Base-by-base conservation (phyloP, 2,888 invertebrate species). In the Allygus modestus region DNA sequence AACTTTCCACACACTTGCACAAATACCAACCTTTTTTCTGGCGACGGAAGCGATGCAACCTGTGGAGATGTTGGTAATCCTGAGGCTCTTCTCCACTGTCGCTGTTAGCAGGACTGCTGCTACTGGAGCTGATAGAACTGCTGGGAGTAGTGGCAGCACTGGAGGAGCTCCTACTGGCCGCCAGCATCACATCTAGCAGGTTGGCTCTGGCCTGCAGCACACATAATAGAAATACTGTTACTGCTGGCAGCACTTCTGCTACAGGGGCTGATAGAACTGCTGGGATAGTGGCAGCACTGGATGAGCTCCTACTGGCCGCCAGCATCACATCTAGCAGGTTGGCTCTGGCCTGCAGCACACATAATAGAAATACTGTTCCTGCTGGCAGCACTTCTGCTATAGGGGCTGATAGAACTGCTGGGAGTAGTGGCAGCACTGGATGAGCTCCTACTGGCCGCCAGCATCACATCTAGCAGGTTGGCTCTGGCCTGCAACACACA, bases 251-350 rank as follows among this genome's bases (percentile, higher is more conserved):
- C 94, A 20, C 94, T 94, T 15, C 93, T 92, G 37, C 92, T 92
- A n/a, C 94, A 94, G 15, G 93, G 92, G 87, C 93, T 94, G 4
- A 94, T 94, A 77, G 85, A 81, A 33, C 23, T 77, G 15, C 94
- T 61, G 92, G 92, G 31, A 94, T 17, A 92, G 93, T 85, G 31
- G 81, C 83, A 75, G 75, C 84, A 46, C 87, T 87, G 85, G 90
- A 91, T 23, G 93, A 93, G 75, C 95, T 95, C 89, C 94, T 94
- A 88, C 94, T 95, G 9, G 95, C 95, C 12, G 94, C 94, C 89
- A 95, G 90, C 95, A 96, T 95, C 87, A 95, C 95, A 90, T 96
- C 96, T 84, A 95, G 90, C 7, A 96, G 91, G 90, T 94, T 95
- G 43, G 95, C 95, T 88, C 96, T 92, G 31, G 95, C 95, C 95